Percentiles rank a stretch among this genome's conserved stretches.
Evolutionary conservation across 2,113 vertebrate species (phyloP).

Genomic region (Steatornis caripensis): DNA sequence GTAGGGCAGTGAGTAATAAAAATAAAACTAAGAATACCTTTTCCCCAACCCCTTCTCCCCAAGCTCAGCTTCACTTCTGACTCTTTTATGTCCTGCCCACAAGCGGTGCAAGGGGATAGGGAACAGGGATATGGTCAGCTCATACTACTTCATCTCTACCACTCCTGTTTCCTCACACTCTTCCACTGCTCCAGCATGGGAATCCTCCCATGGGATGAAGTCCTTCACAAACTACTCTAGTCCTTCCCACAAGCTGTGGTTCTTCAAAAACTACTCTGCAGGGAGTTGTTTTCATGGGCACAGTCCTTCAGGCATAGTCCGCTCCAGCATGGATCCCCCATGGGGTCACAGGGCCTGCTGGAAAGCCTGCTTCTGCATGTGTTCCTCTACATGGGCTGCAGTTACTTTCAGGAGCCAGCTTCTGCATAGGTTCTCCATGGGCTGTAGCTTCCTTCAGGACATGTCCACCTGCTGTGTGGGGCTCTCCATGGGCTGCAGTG

Average conservation of each 20-base stretch:
- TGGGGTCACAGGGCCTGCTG: neutral
- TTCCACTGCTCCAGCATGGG: accelerated
- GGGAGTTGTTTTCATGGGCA: neutral
- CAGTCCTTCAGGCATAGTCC: neutral
- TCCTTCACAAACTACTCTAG: neutral
- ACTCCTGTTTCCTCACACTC: accelerated
- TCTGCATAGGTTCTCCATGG: neutral
- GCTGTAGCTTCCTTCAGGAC: neutral
- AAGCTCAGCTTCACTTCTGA: neutral
- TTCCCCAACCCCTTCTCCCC: accelerated
- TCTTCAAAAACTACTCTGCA: neutral
- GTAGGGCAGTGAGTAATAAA: neutral
- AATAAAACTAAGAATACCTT: neutral
- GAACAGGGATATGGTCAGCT: neutral
- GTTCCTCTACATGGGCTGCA: neutral
- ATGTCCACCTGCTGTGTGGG: neutral
- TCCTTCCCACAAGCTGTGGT: accelerated
- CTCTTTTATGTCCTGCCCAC: neutral
- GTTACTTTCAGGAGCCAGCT: neutral
- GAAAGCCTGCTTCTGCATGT: neutral
- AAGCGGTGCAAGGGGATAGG: neutral
- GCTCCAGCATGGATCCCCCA: neutral
- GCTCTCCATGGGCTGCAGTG: neutral
- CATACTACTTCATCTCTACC: neutral
- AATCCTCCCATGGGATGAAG: neutral